These are phyloP conservation scores for Tiliqua scincoides DNA, from an alignment of 2,113 vertebrate species.

Conservation along the genomic window DNA sequence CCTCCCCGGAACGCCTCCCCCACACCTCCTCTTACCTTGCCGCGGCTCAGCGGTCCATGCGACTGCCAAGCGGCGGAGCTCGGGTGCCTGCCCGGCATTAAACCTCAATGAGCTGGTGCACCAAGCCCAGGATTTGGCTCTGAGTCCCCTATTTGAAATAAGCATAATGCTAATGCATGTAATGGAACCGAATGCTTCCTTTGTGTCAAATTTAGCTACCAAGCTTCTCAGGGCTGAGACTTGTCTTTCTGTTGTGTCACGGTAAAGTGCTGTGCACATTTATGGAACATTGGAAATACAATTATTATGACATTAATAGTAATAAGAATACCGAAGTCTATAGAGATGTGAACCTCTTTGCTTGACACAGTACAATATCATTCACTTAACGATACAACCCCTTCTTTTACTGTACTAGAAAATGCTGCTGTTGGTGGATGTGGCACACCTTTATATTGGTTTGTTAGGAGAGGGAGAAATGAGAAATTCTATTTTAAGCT, in stretches of 20 bases:
- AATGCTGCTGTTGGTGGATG: conserved; percentile 1
- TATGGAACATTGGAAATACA: neutral
- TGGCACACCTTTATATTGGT: neutral
- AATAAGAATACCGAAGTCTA: neutral
- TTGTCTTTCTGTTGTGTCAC: neutral
- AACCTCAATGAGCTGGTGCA: too few relatives aligned
- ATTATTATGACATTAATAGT: too few relatives aligned
- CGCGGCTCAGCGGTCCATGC: too few relatives aligned
- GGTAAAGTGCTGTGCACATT: neutral
- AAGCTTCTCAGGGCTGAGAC: too few relatives aligned
- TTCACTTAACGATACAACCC: neutral
- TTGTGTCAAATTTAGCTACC: neutral
- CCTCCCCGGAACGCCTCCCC: too few relatives aligned
- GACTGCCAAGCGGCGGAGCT: too few relatives aligned
- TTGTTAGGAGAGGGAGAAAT: neutral
- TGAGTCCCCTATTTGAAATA: too few relatives aligned
- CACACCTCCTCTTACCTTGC: too few relatives aligned
- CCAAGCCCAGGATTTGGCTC: too few relatives aligned
- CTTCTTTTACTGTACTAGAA: conserved; percentile 3
- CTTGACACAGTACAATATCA: neutral
- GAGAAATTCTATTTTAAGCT: neutral
- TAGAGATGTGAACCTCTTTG: neutral
- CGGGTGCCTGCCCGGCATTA: too few relatives aligned
- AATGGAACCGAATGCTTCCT: neutral
- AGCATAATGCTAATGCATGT: too few relatives aligned